Conservation (phyloP, 2,113 vertebrate genomes). For the Chrysemys picta region DNA sequence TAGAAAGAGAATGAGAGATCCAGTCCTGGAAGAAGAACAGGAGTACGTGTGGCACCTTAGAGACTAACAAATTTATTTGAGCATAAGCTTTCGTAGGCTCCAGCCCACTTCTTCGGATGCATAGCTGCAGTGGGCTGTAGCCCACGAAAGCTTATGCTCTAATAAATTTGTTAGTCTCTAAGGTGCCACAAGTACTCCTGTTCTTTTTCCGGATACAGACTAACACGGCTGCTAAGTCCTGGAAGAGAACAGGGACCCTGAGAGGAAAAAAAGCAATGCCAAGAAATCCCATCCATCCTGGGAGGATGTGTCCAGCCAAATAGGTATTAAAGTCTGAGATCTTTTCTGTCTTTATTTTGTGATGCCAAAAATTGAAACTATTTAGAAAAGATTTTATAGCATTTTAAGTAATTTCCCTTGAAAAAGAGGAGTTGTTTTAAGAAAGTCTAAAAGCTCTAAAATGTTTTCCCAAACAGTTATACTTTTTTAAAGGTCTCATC, state of each 20-base stretch:
- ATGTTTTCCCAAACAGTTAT: not conserved
- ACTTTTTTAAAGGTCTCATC: not conserved
- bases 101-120: too few relatives aligned
- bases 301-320: not conserved
- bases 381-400: slow-evolving; percentile 42
- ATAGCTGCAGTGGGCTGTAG: too few relatives aligned
- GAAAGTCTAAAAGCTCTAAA: not conserved
- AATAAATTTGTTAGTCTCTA: too few relatives aligned
- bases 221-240: not conserved
- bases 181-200: too few relatives aligned
- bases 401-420: slow-evolving; percentile 27
- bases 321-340: not conserved
- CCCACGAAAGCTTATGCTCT: too few relatives aligned
- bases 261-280: not conserved
- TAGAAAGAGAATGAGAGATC: not conserved
- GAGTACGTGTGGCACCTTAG: too few relatives aligned
- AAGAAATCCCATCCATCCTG: not conserved
- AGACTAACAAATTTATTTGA: too few relatives aligned
- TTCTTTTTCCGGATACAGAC: too few relatives aligned
- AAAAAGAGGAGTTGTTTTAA: not conserved
- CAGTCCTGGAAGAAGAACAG: not conserved
- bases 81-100: too few relatives aligned
- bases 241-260: not conserved
- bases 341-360: slow-evolving; percentile 1
- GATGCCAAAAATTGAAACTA: slow-evolving; percentile 45